A percentile compares a stretch with the other conserved stretches of the same genome.
Evolutionary conservation across 2,888 invertebrate genomes (phyloP).

Genomic region (Apomyelois bistriatella): DNA sequence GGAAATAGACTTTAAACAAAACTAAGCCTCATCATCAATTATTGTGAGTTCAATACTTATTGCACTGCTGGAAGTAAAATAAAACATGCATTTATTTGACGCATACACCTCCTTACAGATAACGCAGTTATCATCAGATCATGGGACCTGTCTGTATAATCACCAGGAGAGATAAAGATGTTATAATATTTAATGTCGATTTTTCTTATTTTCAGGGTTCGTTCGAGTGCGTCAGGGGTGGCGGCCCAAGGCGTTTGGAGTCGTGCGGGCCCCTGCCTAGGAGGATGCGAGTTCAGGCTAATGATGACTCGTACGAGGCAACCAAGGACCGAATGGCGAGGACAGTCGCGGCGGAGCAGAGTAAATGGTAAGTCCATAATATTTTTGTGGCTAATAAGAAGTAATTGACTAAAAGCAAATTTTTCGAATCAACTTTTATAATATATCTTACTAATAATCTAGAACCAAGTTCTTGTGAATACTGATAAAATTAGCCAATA

Average conservation of each 20-base stretch:
- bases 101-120: too few species aligned
- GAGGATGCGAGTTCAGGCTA: slow-evolving; percentile 95
- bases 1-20: background rate
- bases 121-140: too few species aligned
- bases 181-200: too few species aligned
- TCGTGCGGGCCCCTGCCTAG: slow-evolving; percentile 92
- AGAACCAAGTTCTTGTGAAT: too few species aligned
- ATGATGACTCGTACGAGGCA: slow-evolving; percentile 96
- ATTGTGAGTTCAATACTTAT: background rate
- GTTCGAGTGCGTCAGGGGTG: slow-evolving; percentile 91
- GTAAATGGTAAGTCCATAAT: slow-evolving; percentile 85
- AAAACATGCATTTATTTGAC: too few species aligned
- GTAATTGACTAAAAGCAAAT: too few species aligned
- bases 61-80: too few species aligned
- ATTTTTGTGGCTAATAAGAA: background rate
- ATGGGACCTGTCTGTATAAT: too few species aligned
- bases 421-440: too few species aligned
- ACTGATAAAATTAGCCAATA: too few species aligned
- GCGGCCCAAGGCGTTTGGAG: slow-evolving; percentile 82
- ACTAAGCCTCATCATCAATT: background rate
- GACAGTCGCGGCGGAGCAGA: slow-evolving; percentile 95
- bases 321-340: slow-evolving; percentile 95
- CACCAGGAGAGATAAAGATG: too few species aligned
- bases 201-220: slow-evolving; percentile 84
- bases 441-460: too few species aligned